These are phyloP conservation scores for Pristionchus arcanus DNA, from an alignment of 2,888 invertebrate species.

Conservation along the genomic window DNA sequence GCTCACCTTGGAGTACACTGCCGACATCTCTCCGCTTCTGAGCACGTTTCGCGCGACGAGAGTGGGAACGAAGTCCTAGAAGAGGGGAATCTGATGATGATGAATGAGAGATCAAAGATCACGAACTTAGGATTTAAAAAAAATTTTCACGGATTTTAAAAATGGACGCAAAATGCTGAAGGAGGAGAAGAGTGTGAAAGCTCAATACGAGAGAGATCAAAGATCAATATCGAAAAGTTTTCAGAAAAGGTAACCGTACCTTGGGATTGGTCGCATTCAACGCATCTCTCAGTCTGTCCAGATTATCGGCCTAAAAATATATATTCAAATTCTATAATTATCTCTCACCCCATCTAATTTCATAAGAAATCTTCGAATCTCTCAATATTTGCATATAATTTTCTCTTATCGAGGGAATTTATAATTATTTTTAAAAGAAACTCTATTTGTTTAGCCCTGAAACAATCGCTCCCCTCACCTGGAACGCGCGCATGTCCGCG, in stretches of 20 bases:
- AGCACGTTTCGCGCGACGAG: slow-evolving; percentile 76
- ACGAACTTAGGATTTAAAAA: no score
- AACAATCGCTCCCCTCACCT: slow-evolving; percentile 45
- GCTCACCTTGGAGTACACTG: slow-evolving; percentile 64
- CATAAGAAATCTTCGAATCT: slow-evolving; percentile 37
- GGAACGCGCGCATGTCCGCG: slow-evolving; percentile 72
- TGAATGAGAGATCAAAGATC: slow-evolving; percentile 1
- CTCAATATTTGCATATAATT: no score
- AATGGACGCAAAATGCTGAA: no score
- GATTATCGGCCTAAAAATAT: slow-evolving; percentile 63
- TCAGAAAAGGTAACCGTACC: not conserved
- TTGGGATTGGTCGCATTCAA: slow-evolving; percentile 47
- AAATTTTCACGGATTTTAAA: no score
- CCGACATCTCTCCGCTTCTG: slow-evolving; percentile 73
- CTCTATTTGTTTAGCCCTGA: no score
- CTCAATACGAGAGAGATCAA: no score
- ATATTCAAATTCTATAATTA: not conserved
- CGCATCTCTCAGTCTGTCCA: slow-evolving; percentile 63
- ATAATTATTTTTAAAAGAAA: no score
- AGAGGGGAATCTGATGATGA: no score
- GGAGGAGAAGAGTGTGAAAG: no score
- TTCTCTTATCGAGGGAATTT: no score
- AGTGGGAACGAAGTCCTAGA: slow-evolving; percentile 61
- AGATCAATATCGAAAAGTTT: not conserved
- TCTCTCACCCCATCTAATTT: not conserved